Percentiles rank a stretch among this genome's conserved stretches.
These are phyloP conservation scores for Pseudorasbora parva DNA, from an alignment of 2,113 vertebrate species.

Conservation along the genomic window DNA sequence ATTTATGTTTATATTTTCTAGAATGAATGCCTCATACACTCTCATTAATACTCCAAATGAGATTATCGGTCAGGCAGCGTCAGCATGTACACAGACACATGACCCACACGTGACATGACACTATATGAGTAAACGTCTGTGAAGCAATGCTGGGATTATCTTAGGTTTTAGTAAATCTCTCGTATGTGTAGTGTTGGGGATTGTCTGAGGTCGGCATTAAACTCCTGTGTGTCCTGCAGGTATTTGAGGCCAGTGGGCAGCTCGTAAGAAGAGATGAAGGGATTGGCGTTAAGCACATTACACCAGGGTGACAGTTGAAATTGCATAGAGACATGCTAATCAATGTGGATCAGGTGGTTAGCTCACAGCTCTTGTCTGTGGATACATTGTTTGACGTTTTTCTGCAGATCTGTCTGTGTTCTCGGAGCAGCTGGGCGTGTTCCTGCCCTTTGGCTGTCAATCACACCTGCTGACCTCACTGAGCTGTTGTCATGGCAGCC, in stretches of 20 bases:
- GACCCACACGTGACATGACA: neutral
- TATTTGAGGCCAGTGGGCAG: neutral
- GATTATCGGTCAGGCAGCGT: neutral
- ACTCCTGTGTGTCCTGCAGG: neutral
- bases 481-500: slow-evolving; percentile 72
- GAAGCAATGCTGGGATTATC: neutral
- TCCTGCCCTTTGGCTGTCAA: slow-evolving; percentile 66
- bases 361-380: neutral
- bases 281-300: slow-evolving; percentile 36
- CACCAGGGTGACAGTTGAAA: slow-evolving; percentile 12
- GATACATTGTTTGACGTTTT: neutral
- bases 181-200: neutral
- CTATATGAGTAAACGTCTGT: slow-evolving; percentile 13
- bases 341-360: neutral
- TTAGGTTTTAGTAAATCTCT: neutral
- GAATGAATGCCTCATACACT: neutral
- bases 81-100: slow-evolving; percentile 3
- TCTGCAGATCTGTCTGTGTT: slow-evolving; percentile 28
- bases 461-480: slow-evolving; percentile 65
- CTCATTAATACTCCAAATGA: neutral
- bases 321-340: neutral
- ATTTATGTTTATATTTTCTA: neutral
- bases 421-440: slow-evolving; percentile 41
- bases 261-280: neutral
- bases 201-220: slow-evolving; percentile 22